A percentile compares a stretch with the other conserved stretches of the same genome.
Evolutionary conservation across 2,888 invertebrate genomes (phyloP).

Genomic region (Cylloceria caligata): DNA sequence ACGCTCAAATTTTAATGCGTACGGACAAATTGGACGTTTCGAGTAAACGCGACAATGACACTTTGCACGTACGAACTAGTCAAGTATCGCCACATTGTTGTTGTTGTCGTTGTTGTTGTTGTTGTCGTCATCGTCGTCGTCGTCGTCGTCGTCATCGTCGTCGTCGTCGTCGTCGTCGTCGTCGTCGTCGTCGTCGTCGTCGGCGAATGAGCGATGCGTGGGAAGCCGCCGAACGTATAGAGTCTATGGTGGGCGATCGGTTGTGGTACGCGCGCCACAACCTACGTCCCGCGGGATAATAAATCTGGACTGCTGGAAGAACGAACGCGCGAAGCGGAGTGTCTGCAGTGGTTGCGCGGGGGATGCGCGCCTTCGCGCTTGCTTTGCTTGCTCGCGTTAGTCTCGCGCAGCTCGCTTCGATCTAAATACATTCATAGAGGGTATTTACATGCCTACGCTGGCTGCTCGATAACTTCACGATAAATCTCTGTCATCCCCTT

Average conservation of each 20-base stretch:
- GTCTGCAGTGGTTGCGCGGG: conserved; percentile 53
- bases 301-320: conserved; percentile 75
- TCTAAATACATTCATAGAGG: conserved; percentile 81
- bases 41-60: conserved; percentile 21
- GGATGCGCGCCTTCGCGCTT: conserved; percentile 59
- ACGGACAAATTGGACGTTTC: conserved; percentile 18
- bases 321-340: conserved; percentile 70
- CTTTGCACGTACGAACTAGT: conserved; percentile 30
- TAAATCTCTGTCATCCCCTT: conserved; percentile 75
- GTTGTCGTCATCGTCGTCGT: conserved; percentile 20
- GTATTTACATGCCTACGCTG: conserved; percentile 78
- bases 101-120: no score
- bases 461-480: conserved; percentile 76
- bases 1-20: conserved; percentile 7
- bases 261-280: conserved; percentile 64
- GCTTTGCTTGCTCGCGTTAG: conserved; percentile 60
- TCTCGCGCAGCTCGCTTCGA: conserved; percentile 69
- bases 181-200: conserved; percentile 61
- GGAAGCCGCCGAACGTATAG: conserved; percentile 73
- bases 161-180: conserved; percentile 37
- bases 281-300: conserved; percentile 79
- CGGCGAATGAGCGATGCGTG: conserved; percentile 82
- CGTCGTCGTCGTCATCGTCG: conserved; percentile 68
- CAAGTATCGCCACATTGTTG: conserved; percentile 38
- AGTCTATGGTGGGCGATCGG: conserved; percentile 76